phyloP scores from a whole-genome alignment of 2,113 vertebrate species.

The Cephalopholis sonnerati region DNA sequence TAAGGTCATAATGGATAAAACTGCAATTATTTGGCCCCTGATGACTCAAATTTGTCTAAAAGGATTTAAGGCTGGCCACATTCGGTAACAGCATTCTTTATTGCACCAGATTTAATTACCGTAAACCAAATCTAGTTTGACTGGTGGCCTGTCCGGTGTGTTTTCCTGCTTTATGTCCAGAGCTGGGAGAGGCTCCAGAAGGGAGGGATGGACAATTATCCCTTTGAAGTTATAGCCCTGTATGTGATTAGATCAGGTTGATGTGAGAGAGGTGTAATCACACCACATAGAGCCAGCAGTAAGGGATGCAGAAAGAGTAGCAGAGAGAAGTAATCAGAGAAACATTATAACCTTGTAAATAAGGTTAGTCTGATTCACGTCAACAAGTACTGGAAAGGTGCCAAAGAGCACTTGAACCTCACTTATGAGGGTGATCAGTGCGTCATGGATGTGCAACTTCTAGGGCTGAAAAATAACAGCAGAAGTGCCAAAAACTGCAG shows the following conservation, averaged over 20 bases:
- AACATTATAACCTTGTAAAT: not conserved
- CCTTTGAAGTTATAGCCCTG: not conserved
- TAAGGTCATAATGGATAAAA: not conserved
- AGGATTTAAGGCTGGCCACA: not conserved
- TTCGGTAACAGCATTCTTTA: slow-evolving; percentile 7
- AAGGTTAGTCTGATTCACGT: not conserved
- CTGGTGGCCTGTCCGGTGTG: slow-evolving; percentile 14
- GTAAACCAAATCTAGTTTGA: slow-evolving; percentile 3
- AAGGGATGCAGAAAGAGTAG: not conserved
- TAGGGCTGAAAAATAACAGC: too few relatives aligned
- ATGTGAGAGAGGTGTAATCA: not conserved
- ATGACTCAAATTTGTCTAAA: slow-evolving; percentile 8
- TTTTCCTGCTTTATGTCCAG: slow-evolving; percentile 28
- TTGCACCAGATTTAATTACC: slow-evolving; percentile 33
- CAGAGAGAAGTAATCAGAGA: not conserved
- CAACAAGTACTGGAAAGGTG: not conserved
- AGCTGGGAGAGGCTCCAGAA: not conserved
- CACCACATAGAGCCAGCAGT: not conserved
- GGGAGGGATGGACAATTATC: slow-evolving; percentile 1
- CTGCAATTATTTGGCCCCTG: slow-evolving; percentile 2
- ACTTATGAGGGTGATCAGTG: too few relatives aligned
- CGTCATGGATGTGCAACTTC: too few relatives aligned
- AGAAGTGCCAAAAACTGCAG: too few relatives aligned
- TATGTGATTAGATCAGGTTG: slow-evolving; percentile 10
- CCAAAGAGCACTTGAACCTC: too few relatives aligned